phyloP scores from a whole-genome alignment of 2,888 invertebrate genomes.

The Pseudoips prasinana region DNA sequence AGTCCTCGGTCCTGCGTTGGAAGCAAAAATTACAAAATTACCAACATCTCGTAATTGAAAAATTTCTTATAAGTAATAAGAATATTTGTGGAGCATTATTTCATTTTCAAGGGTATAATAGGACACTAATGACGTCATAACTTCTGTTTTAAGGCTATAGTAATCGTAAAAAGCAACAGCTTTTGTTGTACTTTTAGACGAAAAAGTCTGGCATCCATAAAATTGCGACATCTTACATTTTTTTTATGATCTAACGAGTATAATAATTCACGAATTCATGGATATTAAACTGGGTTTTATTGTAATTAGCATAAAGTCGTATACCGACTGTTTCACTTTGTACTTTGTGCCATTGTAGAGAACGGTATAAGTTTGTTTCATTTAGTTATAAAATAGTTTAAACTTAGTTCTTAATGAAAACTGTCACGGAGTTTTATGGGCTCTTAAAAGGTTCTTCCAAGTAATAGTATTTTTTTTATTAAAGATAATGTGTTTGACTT shows the following conservation, averaged over 20 bases:
- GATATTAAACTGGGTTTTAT: constrained; percentile 10
- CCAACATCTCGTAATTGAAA: constrained; percentile 1
- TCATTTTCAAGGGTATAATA: constrained; percentile 22
- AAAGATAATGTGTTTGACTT: too few relatives aligned
- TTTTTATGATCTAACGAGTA: constrained; percentile 35
- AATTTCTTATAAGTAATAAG: constrained; percentile 9
- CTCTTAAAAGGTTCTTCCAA: too few relatives aligned
- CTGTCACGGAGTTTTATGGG: too few relatives aligned
- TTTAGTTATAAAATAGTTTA: too few relatives aligned
- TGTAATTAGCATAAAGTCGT: constrained; percentile 12
- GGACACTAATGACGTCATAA: constrained; percentile 34
- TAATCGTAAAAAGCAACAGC: constrained; percentile 35
- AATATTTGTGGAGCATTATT: constrained; percentile 22
- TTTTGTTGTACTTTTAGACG: constrained; percentile 26
- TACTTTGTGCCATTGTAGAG: too few relatives aligned
- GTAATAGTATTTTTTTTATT: too few relatives aligned
- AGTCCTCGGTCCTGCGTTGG: too few relatives aligned
- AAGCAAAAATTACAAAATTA: too few relatives aligned
- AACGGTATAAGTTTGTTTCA: too few relatives aligned
- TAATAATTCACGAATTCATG: constrained; percentile 28
- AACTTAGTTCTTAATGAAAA: too few relatives aligned
- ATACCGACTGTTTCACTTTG: too few relatives aligned
- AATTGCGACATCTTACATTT: constrained; percentile 33
- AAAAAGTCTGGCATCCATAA: constrained; percentile 27
- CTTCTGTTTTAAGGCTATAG: constrained; percentile 30